Evolutionary conservation across 2,797 vertebrate genomes (phyloP), one percentile per base, ranked within the genome.

Genomic region (Hydrocynus forskahlii): DNA sequence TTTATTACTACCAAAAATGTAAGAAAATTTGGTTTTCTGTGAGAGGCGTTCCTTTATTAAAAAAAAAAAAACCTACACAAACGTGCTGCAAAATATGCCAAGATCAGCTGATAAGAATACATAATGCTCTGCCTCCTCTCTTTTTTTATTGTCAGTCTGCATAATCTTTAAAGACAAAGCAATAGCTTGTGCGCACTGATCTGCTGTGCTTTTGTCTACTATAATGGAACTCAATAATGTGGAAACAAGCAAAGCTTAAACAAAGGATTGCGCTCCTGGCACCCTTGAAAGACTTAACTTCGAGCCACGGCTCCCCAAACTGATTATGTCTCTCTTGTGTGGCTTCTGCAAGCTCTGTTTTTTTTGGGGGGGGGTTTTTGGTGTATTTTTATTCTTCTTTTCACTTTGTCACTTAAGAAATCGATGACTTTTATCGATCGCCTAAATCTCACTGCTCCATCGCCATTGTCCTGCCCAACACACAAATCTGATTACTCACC

Each of bases 351-450:
- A 71, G 23, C n/a, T 35, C 13, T 4, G 4, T 9, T 71, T 12
- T 70, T 17, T 70, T 12, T 69, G n/a, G n/a, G n/a, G n/a, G n/a
- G n/a, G n/a, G n/a, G n/a, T n/a, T n/a, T n/a, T n/a, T n/a, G n/a
- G n/a, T n/a, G n/a, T n/a, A n/a, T n/a, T n/a, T n/a, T n/a, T n/a
- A n/a, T n/a, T 50, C 38, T 5, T 8, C 19, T 1, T 72, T 72
- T 54, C 48, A 35, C 69, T 55, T 55, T 50, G 29, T 73, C 52
- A 12, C 40, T 55, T 40, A 38, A 73, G 25, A 57, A n/a, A 73
- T 38, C 38, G 71, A 73, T 59, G n/a, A 2, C 29, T 57, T 13
- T 3, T 73, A 57, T 73, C n/a, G 71, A 73, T 73, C 71, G 13
- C 50, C 13, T n/a, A 73, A 40, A 21, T 73, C 71, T 59, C 4